Conservation (phyloP, 2,888 invertebrate species). For the Volucella bombylans region DNA sequence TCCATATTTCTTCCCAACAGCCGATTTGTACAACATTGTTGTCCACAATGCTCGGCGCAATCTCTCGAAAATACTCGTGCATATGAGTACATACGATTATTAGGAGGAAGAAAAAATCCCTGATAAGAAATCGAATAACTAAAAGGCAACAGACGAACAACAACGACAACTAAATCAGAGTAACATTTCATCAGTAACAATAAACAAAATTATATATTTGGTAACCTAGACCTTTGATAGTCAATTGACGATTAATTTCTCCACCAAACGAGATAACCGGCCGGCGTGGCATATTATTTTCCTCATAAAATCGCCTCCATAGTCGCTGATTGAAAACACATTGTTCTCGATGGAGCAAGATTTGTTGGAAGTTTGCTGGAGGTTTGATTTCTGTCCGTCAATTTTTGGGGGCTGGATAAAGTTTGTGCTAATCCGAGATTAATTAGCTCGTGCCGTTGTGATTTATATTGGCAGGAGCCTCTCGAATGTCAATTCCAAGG, state of each 20-base stretch:
- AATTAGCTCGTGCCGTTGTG: slow-evolving; percentile 56
- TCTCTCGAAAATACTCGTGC: neutral
- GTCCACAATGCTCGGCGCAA: no score
- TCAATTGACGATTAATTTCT: slow-evolving; percentile 65
- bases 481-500: neutral
- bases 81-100: slow-evolving; percentile 22
- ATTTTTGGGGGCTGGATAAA: neutral
- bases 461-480: slow-evolving; percentile 49
- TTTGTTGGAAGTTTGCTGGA: neutral
- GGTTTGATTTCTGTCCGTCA: neutral
- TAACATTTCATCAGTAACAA: slow-evolving; percentile 51
- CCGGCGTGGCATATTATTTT: slow-evolving; percentile 51
- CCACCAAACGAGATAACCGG: slow-evolving; percentile 51
- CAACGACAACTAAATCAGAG: slow-evolving; percentile 8
- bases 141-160: slow-evolving; percentile 7
- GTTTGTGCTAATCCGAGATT: slow-evolving; percentile 40
- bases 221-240: slow-evolving; percentile 70
- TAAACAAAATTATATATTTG: slow-evolving; percentile 57
- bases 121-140: slow-evolving; percentile 37
- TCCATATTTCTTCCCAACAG: no score
- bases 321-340: slow-evolving; percentile 2
- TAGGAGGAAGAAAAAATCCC: slow-evolving; percentile 48
- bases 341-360: neutral
- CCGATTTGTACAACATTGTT: no score
- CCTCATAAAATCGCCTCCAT: slow-evolving; percentile 5